A percentile compares a stretch with the other conserved stretches of the same genome.
These are phyloP conservation scores for Chloroclystis v-ata DNA, from an alignment of 2,888 invertebrate species.

Conservation along the genomic window DNA sequence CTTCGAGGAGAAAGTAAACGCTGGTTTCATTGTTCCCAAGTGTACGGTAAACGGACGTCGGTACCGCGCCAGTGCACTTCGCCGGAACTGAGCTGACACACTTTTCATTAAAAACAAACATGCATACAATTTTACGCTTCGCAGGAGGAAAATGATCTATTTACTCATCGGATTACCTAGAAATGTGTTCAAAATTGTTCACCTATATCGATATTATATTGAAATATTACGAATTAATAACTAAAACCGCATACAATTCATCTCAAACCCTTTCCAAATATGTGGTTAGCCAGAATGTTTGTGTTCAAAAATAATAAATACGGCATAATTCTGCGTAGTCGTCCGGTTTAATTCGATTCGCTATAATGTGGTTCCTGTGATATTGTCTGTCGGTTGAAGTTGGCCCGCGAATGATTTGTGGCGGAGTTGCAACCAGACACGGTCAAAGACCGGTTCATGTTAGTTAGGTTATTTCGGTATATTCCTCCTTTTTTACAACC, in stretches of 20 bases:
- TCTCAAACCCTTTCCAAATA: too few species aligned
- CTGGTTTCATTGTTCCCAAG: slow-evolving; percentile 13
- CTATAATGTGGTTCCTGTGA: slow-evolving; percentile 21
- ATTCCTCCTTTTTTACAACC: slow-evolving; percentile 49
- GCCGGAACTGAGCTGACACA: slow-evolving; percentile 24
- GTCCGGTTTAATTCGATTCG: slow-evolving; percentile 24
- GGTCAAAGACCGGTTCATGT: slow-evolving; percentile 74
- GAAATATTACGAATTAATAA: too few species aligned
- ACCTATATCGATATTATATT: too few species aligned
- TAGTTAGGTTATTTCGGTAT: slow-evolving; percentile 63
- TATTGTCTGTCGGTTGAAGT: slow-evolving; percentile 33
- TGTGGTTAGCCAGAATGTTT: too few species aligned
- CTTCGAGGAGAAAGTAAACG: slow-evolving; percentile 23
- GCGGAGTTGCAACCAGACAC: slow-evolving; percentile 45
- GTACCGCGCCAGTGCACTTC: slow-evolving; percentile 20
- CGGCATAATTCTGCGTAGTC: slow-evolving; percentile 19
- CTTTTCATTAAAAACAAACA: slow-evolving; percentile 21
- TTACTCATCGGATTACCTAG: too few species aligned
- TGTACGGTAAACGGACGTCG: slow-evolving; percentile 20
- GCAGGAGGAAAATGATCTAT: background rate
- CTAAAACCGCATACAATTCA: background rate
- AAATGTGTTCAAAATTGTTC: background rate
- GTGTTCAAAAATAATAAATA: too few species aligned
- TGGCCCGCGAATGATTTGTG: slow-evolving; percentile 58
- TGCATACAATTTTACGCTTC: slow-evolving; percentile 9